Evolutionary conservation across 2,797 vertebrate species (phyloP).

Genomic region (Argya squamiceps): DNA sequence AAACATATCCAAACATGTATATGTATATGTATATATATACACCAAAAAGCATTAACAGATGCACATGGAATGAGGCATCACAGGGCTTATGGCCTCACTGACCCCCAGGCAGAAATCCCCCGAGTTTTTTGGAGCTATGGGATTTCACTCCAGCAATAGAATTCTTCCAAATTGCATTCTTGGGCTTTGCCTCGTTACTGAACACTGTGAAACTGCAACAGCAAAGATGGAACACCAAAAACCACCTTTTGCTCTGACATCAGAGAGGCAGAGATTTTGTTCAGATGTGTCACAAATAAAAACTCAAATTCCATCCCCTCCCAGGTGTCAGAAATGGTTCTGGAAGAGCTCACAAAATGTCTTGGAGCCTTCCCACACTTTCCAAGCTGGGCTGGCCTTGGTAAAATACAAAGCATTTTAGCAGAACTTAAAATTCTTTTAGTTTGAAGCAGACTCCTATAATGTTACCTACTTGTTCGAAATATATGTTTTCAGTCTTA

Average conservation of each 20-base stretch:
- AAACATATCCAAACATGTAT: background rate
- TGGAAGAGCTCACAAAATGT: background rate
- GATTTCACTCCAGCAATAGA: background rate
- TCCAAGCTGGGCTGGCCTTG: background rate
- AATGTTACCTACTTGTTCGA: background rate
- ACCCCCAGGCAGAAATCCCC: background rate
- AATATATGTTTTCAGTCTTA: background rate
- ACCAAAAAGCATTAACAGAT: background rate
- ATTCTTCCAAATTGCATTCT: background rate
- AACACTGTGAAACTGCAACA: background rate
- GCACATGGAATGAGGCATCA: background rate
- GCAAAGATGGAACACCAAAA: background rate
- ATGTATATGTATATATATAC: accelerated
- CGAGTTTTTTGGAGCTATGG: background rate
- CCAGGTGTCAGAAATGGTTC: background rate
- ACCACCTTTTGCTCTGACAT: background rate
- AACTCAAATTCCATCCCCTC: background rate
- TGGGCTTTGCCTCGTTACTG: background rate
- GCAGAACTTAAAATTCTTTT: background rate
- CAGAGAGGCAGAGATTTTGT: background rate
- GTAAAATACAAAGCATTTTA: background rate
- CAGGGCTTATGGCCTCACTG: background rate
- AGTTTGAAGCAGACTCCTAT: background rate
- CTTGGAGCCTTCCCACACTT: background rate
- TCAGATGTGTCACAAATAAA: background rate